Evolutionary conservation across 1,140 invertebrate genomes (phyloP).

Genomic region (Belonocnema kinseyi): DNA sequence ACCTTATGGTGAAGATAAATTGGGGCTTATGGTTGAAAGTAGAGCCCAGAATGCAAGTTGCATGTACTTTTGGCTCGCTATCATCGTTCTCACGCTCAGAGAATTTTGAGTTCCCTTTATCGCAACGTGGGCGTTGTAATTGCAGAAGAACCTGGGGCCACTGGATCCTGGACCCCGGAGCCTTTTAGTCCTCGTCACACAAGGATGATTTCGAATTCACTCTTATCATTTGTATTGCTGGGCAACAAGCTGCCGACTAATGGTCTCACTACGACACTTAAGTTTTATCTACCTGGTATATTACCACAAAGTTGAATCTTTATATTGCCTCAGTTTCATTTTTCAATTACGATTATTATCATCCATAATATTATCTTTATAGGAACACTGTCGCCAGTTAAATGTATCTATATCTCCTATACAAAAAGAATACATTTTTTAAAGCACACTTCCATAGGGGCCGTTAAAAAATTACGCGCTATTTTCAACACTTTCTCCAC

Average conservation of each 20-base stretch:
- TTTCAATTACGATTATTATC: constrained; percentile 5
- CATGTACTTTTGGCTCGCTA: neutral
- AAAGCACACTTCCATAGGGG: no score
- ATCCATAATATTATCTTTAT: constrained; percentile 8
- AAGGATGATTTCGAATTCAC: constrained; percentile 7
- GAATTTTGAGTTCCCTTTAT: constrained; percentile 28
- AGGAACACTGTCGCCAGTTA: neutral
- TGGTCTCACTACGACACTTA: constrained; percentile 8
- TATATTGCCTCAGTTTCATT: constrained; percentile 11
- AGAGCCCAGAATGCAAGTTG: constrained; percentile 1
- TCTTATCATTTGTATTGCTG: constrained; percentile 10
- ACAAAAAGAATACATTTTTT: no score
- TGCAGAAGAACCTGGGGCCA: constrained; percentile 1
- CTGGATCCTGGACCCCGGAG: neutral
- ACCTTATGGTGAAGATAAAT: neutral
- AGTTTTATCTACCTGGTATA: neutral
- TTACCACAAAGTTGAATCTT: neutral
- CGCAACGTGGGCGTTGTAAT: constrained; percentile 25
- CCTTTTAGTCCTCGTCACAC: constrained; percentile 24
- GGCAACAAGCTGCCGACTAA: constrained; percentile 18
- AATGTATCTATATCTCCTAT: neutral
- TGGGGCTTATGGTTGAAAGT: neutral
- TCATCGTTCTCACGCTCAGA: constrained; percentile 23
- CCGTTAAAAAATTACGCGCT: no score
- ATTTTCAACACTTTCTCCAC: no score